Evolutionary conservation across 2,113 vertebrate genomes (phyloP).

Genomic region (Polypterus bichir): DNA sequence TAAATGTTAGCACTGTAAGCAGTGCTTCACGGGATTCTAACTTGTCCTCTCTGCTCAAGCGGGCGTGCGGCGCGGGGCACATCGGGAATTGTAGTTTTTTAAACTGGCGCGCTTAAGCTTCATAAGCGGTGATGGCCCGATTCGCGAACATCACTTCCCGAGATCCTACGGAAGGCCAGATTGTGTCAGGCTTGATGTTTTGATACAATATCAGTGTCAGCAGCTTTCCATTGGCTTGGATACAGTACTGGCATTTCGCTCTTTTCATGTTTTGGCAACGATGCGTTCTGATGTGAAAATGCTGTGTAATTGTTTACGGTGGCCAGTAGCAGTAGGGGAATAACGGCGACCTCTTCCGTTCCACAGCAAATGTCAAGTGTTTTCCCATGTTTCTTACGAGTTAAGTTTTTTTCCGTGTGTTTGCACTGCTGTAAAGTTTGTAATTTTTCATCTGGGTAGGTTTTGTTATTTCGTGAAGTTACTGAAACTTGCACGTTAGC

Average conservation of each 20-base stretch:
- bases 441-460: too few relatives aligned
- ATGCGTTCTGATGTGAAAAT: not conserved
- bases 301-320: not conserved
- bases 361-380: too few relatives aligned
- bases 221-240: constrained; percentile 36
- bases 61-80: not conserved
- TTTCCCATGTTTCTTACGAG: too few relatives aligned
- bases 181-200: constrained; percentile 4
- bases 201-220: constrained; percentile 29
- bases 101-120: too few relatives aligned
- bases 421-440: too few relatives aligned
- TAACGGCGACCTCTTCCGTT: too few relatives aligned
- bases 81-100: constrained; percentile 37
- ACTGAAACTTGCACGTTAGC: too few relatives aligned
- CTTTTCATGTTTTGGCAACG: constrained; percentile 6
- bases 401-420: too few relatives aligned
- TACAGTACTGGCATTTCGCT: constrained; percentile 9
- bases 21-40: not conserved
- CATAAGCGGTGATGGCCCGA: too few relatives aligned
- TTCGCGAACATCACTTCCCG: too few relatives aligned
- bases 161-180: not conserved
- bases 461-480: too few relatives aligned
- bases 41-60: not conserved
- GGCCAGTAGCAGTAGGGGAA: not conserved
- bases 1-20: not conserved